These are phyloP conservation scores for Gymnosoma rotundatum DNA, from an alignment of 2,888 invertebrate species.

Conservation along the genomic window DNA sequence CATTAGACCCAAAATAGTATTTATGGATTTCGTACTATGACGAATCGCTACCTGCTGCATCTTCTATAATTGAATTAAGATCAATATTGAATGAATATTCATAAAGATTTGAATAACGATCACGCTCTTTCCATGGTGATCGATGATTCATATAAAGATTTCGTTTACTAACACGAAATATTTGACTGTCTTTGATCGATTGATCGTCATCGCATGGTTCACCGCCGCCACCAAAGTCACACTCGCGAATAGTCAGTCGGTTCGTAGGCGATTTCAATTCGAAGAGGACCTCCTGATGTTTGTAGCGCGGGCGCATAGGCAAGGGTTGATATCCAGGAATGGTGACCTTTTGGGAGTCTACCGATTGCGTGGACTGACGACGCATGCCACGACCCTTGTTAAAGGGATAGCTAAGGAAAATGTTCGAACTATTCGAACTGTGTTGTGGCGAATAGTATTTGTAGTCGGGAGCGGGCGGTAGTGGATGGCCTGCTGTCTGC, in stretches of 20 bases:
- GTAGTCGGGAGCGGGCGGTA: constrained; percentile 81
- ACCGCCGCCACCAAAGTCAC: constrained; percentile 82
- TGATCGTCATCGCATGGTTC: constrained; percentile 82
- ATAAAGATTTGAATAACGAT: constrained; percentile 82
- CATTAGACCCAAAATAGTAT: constrained; percentile 62
- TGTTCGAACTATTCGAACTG: constrained; percentile 77
- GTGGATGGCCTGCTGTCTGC: constrained; percentile 78
- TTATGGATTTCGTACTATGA: constrained; percentile 81
- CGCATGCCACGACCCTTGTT: constrained; percentile 81
- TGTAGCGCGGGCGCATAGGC: constrained; percentile 80
- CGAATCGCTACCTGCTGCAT: constrained; percentile 82
- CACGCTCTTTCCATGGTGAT: constrained; percentile 82
- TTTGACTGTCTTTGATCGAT: constrained; percentile 82
- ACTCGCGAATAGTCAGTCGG: constrained; percentile 81
- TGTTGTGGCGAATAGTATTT: constrained; percentile 82
- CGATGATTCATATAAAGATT: constrained; percentile 82
- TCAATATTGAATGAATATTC: constrained; percentile 82
- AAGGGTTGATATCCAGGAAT: constrained; percentile 80
- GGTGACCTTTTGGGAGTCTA: constrained; percentile 80
- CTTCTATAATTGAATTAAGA: constrained; percentile 82
- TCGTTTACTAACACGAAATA: constrained; percentile 83
- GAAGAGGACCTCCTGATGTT: constrained; percentile 81
- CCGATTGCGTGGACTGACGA: constrained; percentile 81
- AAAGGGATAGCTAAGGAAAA: constrained; percentile 80
- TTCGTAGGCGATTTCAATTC: constrained; percentile 82